Evolutionary conservation across 2,113 vertebrate species (phyloP).

Genomic region (Bucco capensis): DNA sequence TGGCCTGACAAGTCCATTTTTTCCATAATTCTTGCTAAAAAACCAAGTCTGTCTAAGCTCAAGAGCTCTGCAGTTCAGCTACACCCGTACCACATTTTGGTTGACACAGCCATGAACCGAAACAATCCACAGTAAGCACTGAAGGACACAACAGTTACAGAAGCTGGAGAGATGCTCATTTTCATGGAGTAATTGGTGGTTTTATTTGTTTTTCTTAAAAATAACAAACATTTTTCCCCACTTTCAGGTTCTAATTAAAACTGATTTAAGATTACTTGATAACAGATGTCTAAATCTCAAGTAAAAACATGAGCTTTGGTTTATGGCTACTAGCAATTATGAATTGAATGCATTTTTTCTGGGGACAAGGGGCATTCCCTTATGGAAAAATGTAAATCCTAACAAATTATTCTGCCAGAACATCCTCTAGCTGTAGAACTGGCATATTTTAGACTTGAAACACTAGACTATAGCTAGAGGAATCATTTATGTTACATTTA

Average conservation of each 20-base stretch:
- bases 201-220: background rate
- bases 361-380: background rate
- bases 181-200: too few relatives aligned
- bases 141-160: background rate
- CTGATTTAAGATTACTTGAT: background rate
- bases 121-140: background rate
- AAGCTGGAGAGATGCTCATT: background rate
- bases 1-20: background rate
- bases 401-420: background rate
- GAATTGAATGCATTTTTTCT: background rate
- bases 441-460: background rate
- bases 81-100: background rate
- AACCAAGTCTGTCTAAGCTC: background rate
- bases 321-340: background rate
- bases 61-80: background rate
- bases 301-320: background rate
- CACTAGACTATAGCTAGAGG: background rate
- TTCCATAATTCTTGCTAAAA: background rate
- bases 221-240: background rate
- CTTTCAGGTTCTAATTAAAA: background rate
- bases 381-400: background rate
- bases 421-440: background rate
- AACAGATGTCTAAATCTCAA: background rate
- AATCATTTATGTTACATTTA: too few relatives aligned
- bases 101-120: background rate